These are phyloP conservation scores for Papilio elwesi DNA, from an alignment of 2,888 invertebrate species.

Conservation along the genomic window DNA sequence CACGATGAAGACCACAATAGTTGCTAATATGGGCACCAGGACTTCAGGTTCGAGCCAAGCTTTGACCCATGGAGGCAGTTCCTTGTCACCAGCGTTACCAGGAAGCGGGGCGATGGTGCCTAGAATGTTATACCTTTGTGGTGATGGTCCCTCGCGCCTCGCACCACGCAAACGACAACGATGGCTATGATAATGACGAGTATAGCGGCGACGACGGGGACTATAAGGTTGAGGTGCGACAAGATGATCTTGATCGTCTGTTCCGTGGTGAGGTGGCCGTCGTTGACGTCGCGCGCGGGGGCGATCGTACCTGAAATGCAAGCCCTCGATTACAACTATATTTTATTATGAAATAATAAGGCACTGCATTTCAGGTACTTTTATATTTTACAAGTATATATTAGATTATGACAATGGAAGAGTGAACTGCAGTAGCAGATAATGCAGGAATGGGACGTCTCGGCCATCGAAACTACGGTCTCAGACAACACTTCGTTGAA, in stretches of 20 bases:
- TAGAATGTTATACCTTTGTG: conserved; percentile 90
- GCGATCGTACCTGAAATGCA: conserved; percentile 97
- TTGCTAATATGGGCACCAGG: conserved; percentile 94
- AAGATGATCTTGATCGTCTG: conserved; percentile 94
- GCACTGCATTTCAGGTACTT: conserved; percentile 82
- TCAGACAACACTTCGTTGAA: too few species aligned
- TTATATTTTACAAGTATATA: conserved; percentile 5
- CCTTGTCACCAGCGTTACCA: conserved; percentile 82
- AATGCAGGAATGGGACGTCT: too few species aligned
- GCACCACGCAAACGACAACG: conserved; percentile 95
- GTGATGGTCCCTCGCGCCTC: conserved; percentile 92
- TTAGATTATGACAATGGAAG: too few species aligned
- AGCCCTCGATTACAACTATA: conserved; percentile 54
- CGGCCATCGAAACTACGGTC: too few species aligned
- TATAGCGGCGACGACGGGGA: conserved; percentile 95
- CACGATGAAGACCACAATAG: conserved; percentile 94
- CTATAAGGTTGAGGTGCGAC: conserved; percentile 96
- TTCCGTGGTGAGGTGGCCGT: conserved; percentile 89
- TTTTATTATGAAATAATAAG: conserved; percentile 48
- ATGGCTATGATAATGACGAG: conserved; percentile 97
- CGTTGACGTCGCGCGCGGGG: conserved; percentile 90
- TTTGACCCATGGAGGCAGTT: conserved; percentile 89
- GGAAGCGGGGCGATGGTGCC: conserved; percentile 93
- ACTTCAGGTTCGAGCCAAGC: conserved; percentile 96
- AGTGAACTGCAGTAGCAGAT: too few species aligned